Evolutionary conservation across 2,888 invertebrate species (phyloP), one percentile per base, ranked within the genome.

Genomic region (Troides helena): DNA sequence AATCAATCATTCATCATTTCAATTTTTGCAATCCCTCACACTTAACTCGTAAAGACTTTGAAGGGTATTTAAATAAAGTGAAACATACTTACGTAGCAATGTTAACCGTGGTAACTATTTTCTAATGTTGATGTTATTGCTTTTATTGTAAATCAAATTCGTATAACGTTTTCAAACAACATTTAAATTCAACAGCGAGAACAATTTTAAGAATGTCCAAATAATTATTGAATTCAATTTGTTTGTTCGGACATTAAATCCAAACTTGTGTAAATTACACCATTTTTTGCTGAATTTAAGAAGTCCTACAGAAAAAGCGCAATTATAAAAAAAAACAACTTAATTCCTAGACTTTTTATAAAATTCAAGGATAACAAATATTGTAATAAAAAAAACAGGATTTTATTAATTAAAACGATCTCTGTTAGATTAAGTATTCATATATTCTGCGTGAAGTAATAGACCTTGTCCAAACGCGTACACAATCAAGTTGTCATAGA

Each of bases 221-320:
- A 85, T 76, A 65, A 72, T 82, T 25, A 1, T 82, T 74, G 25
- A 75, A 66, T 2, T 81, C 78, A 6, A 89, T 71, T 14, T 72
- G 23, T 10, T 23, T 12, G 23, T 57, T 57, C 10, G 57, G 12
- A 88, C 81, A 50, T 88, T 89, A 1, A 85, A 0, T 92, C 93
- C 68, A 92, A 85, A 73, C 92, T 93, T 60, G 93, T 81, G 71
- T 88, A 90, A 1, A 93, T 84, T 0, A 91, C 88, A 0, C 92
- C 93, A 43, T 80, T 64, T 61, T 76, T 77, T 0, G 83, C 60
- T 0, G 43, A 36, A 10, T 61, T 39, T 14, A 50, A 4, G 6
- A 53, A n/a, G 10, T 53, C 53, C 3, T 53, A n/a, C 53, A n/a
- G 50, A 50, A 17, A 50, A 50, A 50, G 12, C 17, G 0, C 50